Conservation (phyloP, 2,797 vertebrate species). For the Sebastiscus albofasciatus region DNA sequence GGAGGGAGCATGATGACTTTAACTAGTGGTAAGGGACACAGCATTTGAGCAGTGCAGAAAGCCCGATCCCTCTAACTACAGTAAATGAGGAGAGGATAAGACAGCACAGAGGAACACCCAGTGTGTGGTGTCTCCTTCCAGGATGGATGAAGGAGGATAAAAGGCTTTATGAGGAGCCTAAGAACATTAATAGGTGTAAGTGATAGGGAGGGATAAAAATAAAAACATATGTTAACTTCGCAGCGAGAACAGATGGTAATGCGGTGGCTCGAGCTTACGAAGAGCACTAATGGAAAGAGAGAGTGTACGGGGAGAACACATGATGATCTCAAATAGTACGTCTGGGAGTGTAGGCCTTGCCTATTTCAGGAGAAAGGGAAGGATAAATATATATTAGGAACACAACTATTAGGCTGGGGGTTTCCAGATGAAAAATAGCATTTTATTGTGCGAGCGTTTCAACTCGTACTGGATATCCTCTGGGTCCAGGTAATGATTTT, state of each 20-base stretch:
- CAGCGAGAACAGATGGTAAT: constrained; percentile 59
- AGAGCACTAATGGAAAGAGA: constrained; percentile 57
- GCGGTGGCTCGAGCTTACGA: constrained; percentile 40
- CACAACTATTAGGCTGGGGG: constrained; percentile 41
- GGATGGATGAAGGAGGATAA: constrained; percentile 56
- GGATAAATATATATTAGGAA: constrained; percentile 55
- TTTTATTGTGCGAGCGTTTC: constrained; percentile 40
- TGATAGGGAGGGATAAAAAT: constrained; percentile 62
- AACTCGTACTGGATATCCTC: constrained; percentile 27
- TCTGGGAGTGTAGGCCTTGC: constrained; percentile 54
- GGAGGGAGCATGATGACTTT: constrained; percentile 76
- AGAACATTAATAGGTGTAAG: constrained; percentile 70
- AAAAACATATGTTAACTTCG: constrained; percentile 64
- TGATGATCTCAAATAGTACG: constrained; percentile 69
- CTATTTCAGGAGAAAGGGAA: constrained; percentile 34
- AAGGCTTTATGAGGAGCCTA: constrained; percentile 52
- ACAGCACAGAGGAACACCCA: constrained; percentile 24
- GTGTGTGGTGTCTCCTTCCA: constrained; percentile 40
- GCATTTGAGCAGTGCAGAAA: constrained; percentile 22
- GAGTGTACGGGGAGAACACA: constrained; percentile 46
- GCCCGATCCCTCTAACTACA: constrained; percentile 39
- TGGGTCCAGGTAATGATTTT: constrained; percentile 57
- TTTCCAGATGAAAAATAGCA: constrained; percentile 52
- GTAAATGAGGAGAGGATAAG: constrained; percentile 47
- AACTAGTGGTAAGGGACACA: constrained; percentile 77